These are phyloP conservation scores for Chrysemys picta DNA, from an alignment of 2,113 vertebrate species.

Conservation along the genomic window DNA sequence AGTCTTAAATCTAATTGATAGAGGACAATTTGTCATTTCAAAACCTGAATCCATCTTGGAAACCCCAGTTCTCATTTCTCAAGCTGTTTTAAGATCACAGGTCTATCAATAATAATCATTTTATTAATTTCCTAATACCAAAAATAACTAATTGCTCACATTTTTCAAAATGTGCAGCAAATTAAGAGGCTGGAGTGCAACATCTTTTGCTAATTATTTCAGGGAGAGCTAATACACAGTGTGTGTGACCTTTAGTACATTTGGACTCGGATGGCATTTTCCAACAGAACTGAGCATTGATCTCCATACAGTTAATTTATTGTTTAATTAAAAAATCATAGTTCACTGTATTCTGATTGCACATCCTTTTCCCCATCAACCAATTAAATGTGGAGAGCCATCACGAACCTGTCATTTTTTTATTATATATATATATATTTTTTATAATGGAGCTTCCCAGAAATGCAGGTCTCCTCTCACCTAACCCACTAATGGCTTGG, in stretches of 20 bases:
- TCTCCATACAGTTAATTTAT: constrained; percentile 72
- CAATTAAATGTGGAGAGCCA: constrained; percentile 44
- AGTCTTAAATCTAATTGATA: background rate
- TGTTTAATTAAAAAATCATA: constrained; percentile 77
- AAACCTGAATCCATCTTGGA: background rate
- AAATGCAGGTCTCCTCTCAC: background rate
- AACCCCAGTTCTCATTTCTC: background rate
- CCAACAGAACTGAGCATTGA: constrained; percentile 76
- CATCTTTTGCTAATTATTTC: constrained; percentile 59
- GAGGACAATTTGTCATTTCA: background rate
- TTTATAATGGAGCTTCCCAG: constrained; percentile 65
- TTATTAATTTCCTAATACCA: constrained; percentile 58
- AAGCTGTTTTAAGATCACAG: constrained; percentile 17
- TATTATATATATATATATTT: constrained; percentile 12
- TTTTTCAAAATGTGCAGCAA: constrained; percentile 64
- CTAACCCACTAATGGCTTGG: constrained; percentile 15
- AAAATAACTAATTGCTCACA: constrained; percentile 61
- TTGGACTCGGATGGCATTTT: constrained; percentile 68
- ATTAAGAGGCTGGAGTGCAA: constrained; percentile 43
- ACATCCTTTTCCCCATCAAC: constrained; percentile 62
- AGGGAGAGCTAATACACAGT: constrained; percentile 48
- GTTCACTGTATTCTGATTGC: constrained; percentile 63
- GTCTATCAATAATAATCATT: constrained; percentile 47
- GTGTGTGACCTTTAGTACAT: constrained; percentile 63
- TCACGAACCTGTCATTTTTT: constrained; percentile 52